These are phyloP conservation scores for Diachasma alloeum DNA, from an alignment of 1,140 invertebrate genomes.

Conservation along the genomic window DNA sequence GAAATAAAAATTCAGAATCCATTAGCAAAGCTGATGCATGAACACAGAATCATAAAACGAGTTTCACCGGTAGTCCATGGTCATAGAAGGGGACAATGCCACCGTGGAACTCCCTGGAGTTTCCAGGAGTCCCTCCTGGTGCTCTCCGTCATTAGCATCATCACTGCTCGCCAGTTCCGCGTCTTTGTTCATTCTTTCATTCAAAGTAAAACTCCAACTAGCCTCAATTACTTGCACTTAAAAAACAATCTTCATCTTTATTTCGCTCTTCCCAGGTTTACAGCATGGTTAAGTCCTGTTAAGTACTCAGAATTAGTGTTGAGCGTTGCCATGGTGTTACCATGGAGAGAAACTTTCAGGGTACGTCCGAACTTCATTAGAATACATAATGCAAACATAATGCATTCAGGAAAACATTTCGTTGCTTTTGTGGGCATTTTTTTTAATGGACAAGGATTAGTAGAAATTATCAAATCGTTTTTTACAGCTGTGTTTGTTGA, in stretches of 20 bases:
- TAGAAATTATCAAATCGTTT: too few relatives aligned
- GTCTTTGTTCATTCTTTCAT: not conserved
- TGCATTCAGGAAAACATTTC: too few relatives aligned
- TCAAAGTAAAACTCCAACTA: not conserved
- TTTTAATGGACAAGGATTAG: too few relatives aligned
- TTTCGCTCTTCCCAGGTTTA: not conserved
- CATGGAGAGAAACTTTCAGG: not conserved
- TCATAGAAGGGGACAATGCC: constrained; percentile 20
- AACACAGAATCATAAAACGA: constrained; percentile 1
- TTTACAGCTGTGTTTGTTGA: too few relatives aligned
- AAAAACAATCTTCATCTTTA: not conserved
- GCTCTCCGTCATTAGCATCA: not conserved
- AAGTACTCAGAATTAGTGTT: not conserved
- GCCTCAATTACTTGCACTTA: not conserved
- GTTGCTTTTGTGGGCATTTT: too few relatives aligned
- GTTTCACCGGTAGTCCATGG: constrained; percentile 38
- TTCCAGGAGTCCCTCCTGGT: constrained; percentile 5
- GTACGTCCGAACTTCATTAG: not conserved
- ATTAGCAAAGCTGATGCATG: not conserved
- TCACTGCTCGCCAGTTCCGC: not conserved
- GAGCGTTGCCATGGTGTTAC: constrained; percentile 6
- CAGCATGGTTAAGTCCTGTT: not conserved
- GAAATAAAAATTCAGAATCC: constrained; percentile 22
- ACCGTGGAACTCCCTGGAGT: constrained; percentile 3
- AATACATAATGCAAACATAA: too few relatives aligned